Percentiles rank a stretch among this genome's conserved stretches.
These are phyloP conservation scores for Chascanopsetta lugubris DNA, from an alignment of 2,113 vertebrate species.

Conservation along the genomic window DNA sequence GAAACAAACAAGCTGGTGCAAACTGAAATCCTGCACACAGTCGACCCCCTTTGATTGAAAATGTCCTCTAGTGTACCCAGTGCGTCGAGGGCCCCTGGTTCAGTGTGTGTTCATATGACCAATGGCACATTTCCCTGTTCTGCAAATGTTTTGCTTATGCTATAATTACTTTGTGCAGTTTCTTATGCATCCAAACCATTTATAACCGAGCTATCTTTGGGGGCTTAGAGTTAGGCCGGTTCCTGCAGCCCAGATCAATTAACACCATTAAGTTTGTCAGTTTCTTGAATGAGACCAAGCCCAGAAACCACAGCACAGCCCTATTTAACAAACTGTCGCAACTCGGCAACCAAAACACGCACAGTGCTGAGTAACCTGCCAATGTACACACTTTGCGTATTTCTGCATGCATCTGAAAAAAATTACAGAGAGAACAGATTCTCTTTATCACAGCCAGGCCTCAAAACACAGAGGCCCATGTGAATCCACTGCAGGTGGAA, in stretches of 20 bases:
- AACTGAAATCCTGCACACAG: no score
- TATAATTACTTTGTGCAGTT: background rate
- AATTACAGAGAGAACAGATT: background rate
- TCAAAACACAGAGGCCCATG: conserved; percentile 4
- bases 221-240: background rate
- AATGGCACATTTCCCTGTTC: no score
- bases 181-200: background rate
- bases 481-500: background rate
- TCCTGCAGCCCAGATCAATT: background rate
- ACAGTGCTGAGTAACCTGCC: background rate
- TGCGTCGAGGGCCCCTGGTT: background rate
- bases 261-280: background rate
- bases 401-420: background rate
- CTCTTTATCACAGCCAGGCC: background rate
- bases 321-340: background rate
- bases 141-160: background rate
- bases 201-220: background rate
- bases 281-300: background rate
- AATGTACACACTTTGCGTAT: background rate
- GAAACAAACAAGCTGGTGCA: background rate
- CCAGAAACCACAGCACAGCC: background rate
- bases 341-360: background rate
- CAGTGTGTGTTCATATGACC: no score
- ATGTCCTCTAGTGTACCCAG: background rate
- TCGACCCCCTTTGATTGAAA: background rate